Evolutionary conservation across 2,888 invertebrate genomes (phyloP).

Genomic region (Yponomeuta sedellus): DNA sequence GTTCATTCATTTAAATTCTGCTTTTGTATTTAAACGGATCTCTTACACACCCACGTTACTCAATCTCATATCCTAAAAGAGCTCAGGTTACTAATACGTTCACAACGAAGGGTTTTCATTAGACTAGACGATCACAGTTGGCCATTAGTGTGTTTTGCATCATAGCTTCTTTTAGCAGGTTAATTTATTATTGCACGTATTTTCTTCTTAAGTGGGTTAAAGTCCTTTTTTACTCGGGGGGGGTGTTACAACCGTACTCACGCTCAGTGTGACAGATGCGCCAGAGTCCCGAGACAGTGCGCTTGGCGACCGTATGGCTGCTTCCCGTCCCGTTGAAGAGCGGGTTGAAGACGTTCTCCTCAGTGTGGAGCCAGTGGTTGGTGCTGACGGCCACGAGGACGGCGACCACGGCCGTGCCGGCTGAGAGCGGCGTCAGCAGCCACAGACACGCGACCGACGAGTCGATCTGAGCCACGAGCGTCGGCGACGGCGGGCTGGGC

Average conservation of each 20-base stretch:
- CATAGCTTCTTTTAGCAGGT: too few species aligned
- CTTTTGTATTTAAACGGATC: too few species aligned
- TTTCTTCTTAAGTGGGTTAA: too few species aligned
- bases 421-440: slow-evolving; percentile 80
- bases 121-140: too few species aligned
- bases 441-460: slow-evolving; percentile 79
- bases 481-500: slow-evolving; percentile 65
- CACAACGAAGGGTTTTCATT: too few species aligned
- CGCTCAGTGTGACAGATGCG: slow-evolving; percentile 86
- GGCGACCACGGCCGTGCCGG: slow-evolving; percentile 82
- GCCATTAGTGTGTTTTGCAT: too few species aligned
- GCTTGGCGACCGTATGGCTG: slow-evolving; percentile 81
- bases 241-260: slow-evolving; percentile 78
- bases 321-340: slow-evolving; percentile 86
- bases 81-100: too few species aligned
- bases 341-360: slow-evolving; percentile 88
- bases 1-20: too few species aligned
- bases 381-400: slow-evolving; percentile 85
- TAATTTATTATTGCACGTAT: too few species aligned
- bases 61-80: too few species aligned
- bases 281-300: slow-evolving; percentile 89
- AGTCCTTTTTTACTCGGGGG: too few species aligned
- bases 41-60: too few species aligned
- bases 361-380: slow-evolving; percentile 91
- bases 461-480: slow-evolving; percentile 70